Conservation (phyloP, 1,140 invertebrate genomes). For the Cydia strobilella region DNA sequence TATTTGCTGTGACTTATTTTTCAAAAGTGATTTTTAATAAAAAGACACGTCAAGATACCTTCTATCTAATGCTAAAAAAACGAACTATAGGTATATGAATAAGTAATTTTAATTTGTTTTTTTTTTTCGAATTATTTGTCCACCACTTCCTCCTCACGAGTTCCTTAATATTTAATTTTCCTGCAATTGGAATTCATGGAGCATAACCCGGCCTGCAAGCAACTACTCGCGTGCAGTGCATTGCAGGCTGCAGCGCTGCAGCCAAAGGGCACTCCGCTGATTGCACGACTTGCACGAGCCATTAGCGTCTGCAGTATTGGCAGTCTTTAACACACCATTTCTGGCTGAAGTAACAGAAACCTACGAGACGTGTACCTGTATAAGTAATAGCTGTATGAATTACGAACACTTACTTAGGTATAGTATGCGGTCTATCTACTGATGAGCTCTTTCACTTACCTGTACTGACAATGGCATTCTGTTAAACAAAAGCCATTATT, state of each 20-base stretch:
- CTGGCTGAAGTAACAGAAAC: not conserved
- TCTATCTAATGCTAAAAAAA: too few relatives aligned
- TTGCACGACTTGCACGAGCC: slow-evolving; percentile 17
- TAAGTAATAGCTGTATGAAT: not conserved
- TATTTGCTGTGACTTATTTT: too few relatives aligned
- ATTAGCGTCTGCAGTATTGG: slow-evolving; percentile 18
- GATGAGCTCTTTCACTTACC: too few relatives aligned
- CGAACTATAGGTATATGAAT: too few relatives aligned
- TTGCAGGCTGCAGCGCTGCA: slow-evolving; percentile 1
- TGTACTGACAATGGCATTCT: too few relatives aligned
- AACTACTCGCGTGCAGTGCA: not conserved
- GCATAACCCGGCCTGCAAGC: not conserved
- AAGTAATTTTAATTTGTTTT: too few relatives aligned
- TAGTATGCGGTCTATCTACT: too few relatives aligned
- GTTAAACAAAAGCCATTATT: too few relatives aligned
- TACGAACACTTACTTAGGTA: too few relatives aligned
- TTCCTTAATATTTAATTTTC: not conserved
- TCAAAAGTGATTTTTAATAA: too few relatives aligned
- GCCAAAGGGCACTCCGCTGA: slow-evolving; percentile 23
- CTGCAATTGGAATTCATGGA: not conserved
- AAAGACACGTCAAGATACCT: too few relatives aligned
- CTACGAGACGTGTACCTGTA: not conserved
- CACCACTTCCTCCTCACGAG: not conserved
- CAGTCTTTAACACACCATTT: slow-evolving; percentile 2
- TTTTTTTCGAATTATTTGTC: not conserved